A percentile compares a stretch with the other conserved stretches of the same genome.
These are phyloP conservation scores for Gambusia yucatana DNA, from an alignment of 2,797 vertebrate genomes.

Conservation along the genomic window DNA sequence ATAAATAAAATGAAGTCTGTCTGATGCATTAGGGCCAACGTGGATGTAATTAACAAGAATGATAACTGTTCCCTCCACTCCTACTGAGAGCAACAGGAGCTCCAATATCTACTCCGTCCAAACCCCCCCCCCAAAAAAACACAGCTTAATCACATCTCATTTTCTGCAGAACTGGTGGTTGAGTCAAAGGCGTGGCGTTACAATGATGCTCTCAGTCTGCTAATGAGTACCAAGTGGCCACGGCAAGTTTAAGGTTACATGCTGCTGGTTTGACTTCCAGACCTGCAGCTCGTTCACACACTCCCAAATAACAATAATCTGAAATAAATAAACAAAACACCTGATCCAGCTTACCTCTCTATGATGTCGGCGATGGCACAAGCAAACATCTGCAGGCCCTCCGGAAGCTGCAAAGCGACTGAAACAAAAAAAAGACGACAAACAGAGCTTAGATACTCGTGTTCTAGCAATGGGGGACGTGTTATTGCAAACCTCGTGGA, in stretches of 20 bases:
- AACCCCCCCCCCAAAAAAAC: not conserved
- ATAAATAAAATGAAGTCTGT: slow-evolving; percentile 11
- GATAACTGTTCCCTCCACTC: slow-evolving; percentile 62
- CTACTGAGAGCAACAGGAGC: slow-evolving; percentile 52
- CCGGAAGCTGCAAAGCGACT: slow-evolving; percentile 98
- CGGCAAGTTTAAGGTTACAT: slow-evolving; percentile 21
- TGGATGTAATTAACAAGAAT: slow-evolving; percentile 76
- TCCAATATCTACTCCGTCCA: slow-evolving; percentile 52
- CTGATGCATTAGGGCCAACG: slow-evolving; percentile 50
- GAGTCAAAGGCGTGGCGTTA: slow-evolving; percentile 51
- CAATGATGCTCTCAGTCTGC: slow-evolving; percentile 51
- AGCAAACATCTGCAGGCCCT: slow-evolving; percentile 97
- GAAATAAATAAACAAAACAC: not conserved
- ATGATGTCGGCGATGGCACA: slow-evolving; percentile 95
- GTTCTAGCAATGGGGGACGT: slow-evolving; percentile 40
- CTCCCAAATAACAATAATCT: slow-evolving; percentile 1
- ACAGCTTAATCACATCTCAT: slow-evolving; percentile 60
- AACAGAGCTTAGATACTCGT: slow-evolving; percentile 42
- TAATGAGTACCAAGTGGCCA: slow-evolving; percentile 60
- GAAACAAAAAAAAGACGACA: slow-evolving; percentile 34
- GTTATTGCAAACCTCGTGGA: slow-evolving; percentile 53
- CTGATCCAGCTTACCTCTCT: slow-evolving; percentile 83
- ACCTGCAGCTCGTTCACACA: slow-evolving; percentile 14
- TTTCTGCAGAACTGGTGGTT: slow-evolving; percentile 66
- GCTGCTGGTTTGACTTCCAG: slow-evolving; percentile 24